These are phyloP conservation scores for Centroberyx gerrardi DNA, from an alignment of 2,797 vertebrate genomes.

Conservation along the genomic window DNA sequence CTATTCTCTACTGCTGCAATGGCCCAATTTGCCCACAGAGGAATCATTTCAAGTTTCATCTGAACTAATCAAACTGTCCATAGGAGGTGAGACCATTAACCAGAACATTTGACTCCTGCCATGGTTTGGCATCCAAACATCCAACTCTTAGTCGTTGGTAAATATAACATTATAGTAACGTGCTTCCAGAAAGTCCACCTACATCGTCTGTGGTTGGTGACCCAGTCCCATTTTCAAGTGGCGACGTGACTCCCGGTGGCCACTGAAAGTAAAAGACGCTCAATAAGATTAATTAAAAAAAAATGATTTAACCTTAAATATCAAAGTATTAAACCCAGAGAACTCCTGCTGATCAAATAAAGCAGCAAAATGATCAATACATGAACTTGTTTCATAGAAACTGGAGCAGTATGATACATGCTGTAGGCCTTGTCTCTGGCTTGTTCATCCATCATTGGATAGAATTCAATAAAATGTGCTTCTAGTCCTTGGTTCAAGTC, in stretches of 20 bases:
- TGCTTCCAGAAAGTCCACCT: neutral
- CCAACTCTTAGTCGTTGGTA: no score
- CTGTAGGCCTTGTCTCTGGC: no score
- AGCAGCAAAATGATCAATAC: neutral
- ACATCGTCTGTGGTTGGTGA: neutral
- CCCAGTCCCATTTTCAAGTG: neutral
- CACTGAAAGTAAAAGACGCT: conserved; percentile 6
- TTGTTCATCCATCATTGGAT: no score
- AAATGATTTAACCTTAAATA: neutral
- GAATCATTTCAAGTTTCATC: no score
- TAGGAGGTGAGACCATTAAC: no score
- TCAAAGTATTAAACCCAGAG: no score
- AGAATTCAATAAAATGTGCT: no score
- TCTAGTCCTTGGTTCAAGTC: no score
- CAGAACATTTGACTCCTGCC: neutral
- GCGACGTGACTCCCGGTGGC: conserved; percentile 2
- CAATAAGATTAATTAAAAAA: neutral
- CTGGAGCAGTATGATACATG: neutral
- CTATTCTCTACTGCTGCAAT: no score
- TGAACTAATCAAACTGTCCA: no score
- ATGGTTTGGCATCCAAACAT: no score
- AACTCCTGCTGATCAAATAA: neutral
- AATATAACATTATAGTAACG: neutral
- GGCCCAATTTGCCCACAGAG: no score
- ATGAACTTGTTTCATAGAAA: neutral